Evolutionary conservation across 1,140 invertebrate species (phyloP), one percentile per base, ranked within the genome.

Genomic region (Drosophila pseudoobscura): DNA sequence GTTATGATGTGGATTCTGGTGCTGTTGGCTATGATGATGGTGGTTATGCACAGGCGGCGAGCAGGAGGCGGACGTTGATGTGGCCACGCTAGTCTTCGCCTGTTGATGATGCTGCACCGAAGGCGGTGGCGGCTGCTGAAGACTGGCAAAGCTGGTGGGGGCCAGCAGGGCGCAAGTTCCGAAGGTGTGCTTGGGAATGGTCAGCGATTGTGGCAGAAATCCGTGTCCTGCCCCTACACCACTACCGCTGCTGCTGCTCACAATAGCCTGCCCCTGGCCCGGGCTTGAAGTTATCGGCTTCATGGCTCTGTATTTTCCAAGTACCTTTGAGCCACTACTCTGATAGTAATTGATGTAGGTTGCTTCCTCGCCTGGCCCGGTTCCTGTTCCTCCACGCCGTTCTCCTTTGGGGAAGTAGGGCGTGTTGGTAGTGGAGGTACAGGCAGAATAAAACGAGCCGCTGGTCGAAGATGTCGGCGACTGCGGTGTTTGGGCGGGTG

Each of bases 181-280:
- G 24, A 91, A 91, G 0, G 90, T 91, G 55, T 91, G 90, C 57
- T 89, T 91, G 20, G 83, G 83, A 68, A 88, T 78, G 60, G 52
- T 87, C 20, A 39, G 11, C 35, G 35, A 39, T 39, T 39, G 35
- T 39, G 35, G 35, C 35, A 87, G 7, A 5, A 84, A 75, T 6
- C 70, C 70, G 47, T 65, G 39, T 49, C 50, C 70, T 66, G 43
- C 57, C 52, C 17, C 26, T n/a, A 11, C 58, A 0, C 46, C 44
- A 46, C 43, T 59, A 0, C 76, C 53, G 13, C 78, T 64, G 66
- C 76, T 84, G 45, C 80, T 84, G 52, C 73, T 87, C 26, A 87
- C 82, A 15, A 85, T 75, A 22, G 80, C 77, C 46, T 84, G 77
- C 2, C 76, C 60, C 47, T 85, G 82, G 5, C 78, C 80, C 2